Evolutionary conservation across 2,113 vertebrate genomes (phyloP), one percentile per base, ranked within the genome.

Genomic region (Anser brachyrhynchus): DNA sequence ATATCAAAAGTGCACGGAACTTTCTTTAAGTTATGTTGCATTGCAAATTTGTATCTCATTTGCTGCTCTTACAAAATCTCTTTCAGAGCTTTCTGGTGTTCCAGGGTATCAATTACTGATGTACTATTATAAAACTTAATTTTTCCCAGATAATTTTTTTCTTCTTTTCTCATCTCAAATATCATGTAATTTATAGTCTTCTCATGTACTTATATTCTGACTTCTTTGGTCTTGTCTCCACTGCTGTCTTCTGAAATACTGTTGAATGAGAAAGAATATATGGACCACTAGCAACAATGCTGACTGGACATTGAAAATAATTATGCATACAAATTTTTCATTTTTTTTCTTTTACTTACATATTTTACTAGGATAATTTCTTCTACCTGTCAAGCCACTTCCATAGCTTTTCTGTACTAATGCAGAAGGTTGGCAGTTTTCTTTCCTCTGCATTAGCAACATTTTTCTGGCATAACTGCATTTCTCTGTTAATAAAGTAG

Each of bases 111-210:
- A 64, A 4, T n/a, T 81, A 58, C n/a, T 39, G 10, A 17, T 4
- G 20, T 3, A 7, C 3, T 49, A 19, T 16, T 33, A 39, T 5
- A 58, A 13, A 65, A 20, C 3, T 39, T 61, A 5, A 49, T 51
- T 84, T 54, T 59, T 67, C 14, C 21, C 14, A n/a, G 33, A 58
- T 33, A 77, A 37, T 51, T 22, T 41, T 9, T 19, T 31, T 33
- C 37, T 35, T 22, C 19, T 18, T 31, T 5, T 0, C 1, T 6
- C 7, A 49, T 31, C 21, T 3, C 70, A 44, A 35, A 8, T 3
- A 5, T 80, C 23, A 25, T 37, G 2, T 31, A 71, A 35, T 65
- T 79, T 69, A 19, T 66, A 64, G 74, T 84, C 3, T 93, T 52
- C 19, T 76, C 13, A 18, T 4, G 14, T 8, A 37, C 17, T 54